Base-by-base conservation (phyloP, 2,888 invertebrate species). In the Aspidiotus destructor region DNA sequence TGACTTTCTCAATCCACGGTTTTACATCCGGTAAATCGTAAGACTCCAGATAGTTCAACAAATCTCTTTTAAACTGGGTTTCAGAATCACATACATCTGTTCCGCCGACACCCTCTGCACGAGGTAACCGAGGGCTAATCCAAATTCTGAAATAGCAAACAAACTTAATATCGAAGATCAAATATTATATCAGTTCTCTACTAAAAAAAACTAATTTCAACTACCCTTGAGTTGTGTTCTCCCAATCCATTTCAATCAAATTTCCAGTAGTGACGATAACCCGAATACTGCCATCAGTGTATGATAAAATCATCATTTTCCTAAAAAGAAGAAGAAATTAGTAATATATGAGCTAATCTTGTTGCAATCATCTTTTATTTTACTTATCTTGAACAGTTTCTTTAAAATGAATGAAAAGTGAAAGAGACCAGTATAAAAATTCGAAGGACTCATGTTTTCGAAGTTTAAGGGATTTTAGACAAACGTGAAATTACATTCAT, bases 211-310 rank as follows among this genome's bases (percentile, higher is more conserved):
- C 41, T 7, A 62, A 73, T 76, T 77, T 28, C 28, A 28, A 1
- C 28, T 76, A 89, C 84, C 94, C 94, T 78, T 98, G 96, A 0
- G 94, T 92, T 73, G 94, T 85, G 77, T 95, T 89, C 74, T 89
- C 85, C 97, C 97, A 98, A 78, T 98, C 97, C 72, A 88, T 87
- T 40, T 86, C 81, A 73, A 95, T 89, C 6, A 97, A 80, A 80
- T 98, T 98, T 0, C 96, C 93, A 0, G 96, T 96, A 0, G 90
- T 91, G 44, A 97, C 84, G 0, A 94, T 86, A 8, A 97, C 85
- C 11, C 95, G 80, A 65, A 96, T 78, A 0, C 91, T 89, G 0
- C 86, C 83, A 74, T 93, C 87, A 71, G 83, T 86, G 75, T 95
- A 95, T 62, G 86, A 84, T 0, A 96, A 80, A 0, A 97, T 76